Evolutionary conservation across 2,113 vertebrate genomes (phyloP).

Genomic region (Ceratotherium simum): DNA sequence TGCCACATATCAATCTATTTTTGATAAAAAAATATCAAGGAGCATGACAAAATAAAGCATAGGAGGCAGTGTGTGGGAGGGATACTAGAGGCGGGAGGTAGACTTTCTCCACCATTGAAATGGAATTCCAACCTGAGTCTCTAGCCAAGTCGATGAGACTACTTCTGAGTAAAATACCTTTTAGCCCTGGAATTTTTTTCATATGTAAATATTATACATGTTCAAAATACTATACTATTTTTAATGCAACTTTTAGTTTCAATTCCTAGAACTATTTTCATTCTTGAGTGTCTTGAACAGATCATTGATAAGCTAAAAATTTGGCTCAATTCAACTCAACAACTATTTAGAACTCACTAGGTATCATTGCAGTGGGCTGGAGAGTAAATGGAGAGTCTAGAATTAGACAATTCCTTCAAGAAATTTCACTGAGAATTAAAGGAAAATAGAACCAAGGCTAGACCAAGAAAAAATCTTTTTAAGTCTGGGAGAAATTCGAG

Average conservation of each 20-base stretch:
- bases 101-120: not conserved
- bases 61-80: not conserved
- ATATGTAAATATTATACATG: not conserved
- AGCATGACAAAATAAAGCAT: not conserved
- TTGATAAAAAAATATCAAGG: not conserved
- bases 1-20: not conserved
- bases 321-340: not conserved
- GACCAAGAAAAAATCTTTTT: slow-evolving; percentile 26
- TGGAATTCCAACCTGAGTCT: not conserved
- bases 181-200: not conserved
- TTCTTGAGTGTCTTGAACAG: not conserved
- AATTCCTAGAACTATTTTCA: not conserved
- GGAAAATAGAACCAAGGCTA: not conserved
- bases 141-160: not conserved
- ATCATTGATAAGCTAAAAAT: not conserved
- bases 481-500: not conserved
- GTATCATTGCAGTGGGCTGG: not conserved
- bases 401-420: not conserved
- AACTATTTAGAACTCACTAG: not conserved
- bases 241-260: not conserved
- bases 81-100: too few relatives aligned
- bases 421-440: not conserved
- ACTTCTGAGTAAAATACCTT: not conserved
- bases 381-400: not conserved
- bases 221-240: not conserved